Percentiles rank a stretch among this genome's conserved stretches.
Conservation (phyloP, 2,797 vertebrate genomes). For the Takifugu rubripes region DNA sequence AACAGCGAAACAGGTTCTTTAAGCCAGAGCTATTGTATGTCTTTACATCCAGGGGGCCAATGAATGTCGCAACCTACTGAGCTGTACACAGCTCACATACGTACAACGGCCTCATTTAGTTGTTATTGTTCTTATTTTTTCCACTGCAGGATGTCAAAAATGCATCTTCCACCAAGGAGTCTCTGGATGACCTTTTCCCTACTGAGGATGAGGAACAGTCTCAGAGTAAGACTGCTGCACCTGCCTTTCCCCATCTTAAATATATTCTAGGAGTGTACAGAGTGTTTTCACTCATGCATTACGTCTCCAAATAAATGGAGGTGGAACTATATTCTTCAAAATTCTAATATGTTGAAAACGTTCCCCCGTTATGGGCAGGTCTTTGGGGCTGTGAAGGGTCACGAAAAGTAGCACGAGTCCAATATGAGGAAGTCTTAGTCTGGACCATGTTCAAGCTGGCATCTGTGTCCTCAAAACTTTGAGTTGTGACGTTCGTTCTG, state of each 20-base stretch:
- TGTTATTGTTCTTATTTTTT: slow-evolving; percentile 14
- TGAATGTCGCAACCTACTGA: background rate
- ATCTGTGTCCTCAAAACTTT: background rate
- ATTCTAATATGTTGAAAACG: no score
- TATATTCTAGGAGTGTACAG: background rate
- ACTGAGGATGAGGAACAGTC: slow-evolving; percentile 79
- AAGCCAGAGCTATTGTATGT: background rate
- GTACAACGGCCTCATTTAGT: background rate
- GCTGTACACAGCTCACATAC: background rate
- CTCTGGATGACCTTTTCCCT: slow-evolving; percentile 82
- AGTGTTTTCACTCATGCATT: background rate
- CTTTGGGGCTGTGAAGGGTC: no score
- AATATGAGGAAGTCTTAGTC: background rate
- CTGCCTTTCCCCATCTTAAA: background rate
- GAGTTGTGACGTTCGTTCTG: background rate
- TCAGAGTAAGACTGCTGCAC: slow-evolving; percentile 64
- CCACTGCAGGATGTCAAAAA: slow-evolving; percentile 65
- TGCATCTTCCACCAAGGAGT: slow-evolving; percentile 63
- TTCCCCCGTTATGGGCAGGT: no score
- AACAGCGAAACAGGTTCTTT: background rate
- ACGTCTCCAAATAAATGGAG: background rate
- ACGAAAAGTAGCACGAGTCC: background rate
- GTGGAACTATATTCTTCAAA: background rate
- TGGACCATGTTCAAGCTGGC: background rate
- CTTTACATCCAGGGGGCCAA: background rate